These are phyloP conservation scores for Hirundo rustica DNA, from an alignment of 2,797 vertebrate genomes.

Conservation along the genomic window DNA sequence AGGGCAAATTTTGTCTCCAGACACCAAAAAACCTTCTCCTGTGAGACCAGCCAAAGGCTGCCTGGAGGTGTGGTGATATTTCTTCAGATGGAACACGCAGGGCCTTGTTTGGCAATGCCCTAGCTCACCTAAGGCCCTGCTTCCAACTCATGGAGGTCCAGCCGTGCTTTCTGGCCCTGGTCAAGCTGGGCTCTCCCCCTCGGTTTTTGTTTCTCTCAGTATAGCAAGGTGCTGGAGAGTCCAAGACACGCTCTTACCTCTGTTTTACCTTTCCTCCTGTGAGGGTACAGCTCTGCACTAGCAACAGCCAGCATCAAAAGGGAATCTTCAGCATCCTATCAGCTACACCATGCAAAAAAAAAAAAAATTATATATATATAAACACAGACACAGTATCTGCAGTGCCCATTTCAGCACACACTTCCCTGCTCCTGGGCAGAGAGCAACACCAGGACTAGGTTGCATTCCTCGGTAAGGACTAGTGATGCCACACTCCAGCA, in stretches of 20 bases:
- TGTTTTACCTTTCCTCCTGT: background rate
- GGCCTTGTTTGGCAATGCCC: background rate
- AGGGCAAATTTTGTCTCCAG: background rate
- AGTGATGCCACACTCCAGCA: background rate
- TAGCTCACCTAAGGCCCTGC: background rate
- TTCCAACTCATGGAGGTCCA: fast-evolving
- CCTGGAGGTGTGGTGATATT: background rate
- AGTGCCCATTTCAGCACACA: background rate
- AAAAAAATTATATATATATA: no score
- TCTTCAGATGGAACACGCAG: background rate
- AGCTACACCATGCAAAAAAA: background rate
- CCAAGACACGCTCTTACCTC: background rate
- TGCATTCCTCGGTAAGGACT: background rate
- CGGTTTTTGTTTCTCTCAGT: background rate
- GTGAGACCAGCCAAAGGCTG: background rate
- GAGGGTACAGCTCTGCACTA: fast-evolving
- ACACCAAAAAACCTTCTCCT: background rate
- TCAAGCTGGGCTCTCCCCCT: background rate
- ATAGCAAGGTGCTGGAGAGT: background rate
- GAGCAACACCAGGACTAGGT: background rate
- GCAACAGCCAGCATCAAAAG: background rate
- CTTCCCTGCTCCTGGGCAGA: background rate
- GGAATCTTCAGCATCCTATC: background rate
- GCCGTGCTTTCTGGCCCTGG: background rate
- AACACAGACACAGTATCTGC: background rate